These are phyloP conservation scores for Eristalis arbustorum DNA, from an alignment of 2,888 invertebrate genomes.

Conservation along the genomic window DNA sequence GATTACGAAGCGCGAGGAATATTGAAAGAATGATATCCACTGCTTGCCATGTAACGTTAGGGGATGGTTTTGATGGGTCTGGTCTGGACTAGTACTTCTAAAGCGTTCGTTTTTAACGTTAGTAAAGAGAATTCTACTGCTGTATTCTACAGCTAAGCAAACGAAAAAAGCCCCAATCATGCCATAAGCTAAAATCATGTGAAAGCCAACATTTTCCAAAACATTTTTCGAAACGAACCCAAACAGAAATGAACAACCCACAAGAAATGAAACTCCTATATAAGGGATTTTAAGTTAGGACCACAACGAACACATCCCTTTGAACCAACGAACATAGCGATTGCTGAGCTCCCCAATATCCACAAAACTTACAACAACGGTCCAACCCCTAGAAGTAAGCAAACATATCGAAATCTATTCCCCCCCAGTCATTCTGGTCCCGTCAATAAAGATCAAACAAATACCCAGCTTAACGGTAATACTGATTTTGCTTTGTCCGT, in stretches of 20 bases:
- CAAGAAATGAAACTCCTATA: background rate
- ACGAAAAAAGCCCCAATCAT: too few relatives aligned
- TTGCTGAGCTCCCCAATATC: background rate
- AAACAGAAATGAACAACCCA: background rate
- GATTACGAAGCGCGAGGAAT: background rate
- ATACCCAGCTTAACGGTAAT: slow-evolving; percentile 3
- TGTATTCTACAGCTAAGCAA: too few relatives aligned
- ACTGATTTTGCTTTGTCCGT: background rate
- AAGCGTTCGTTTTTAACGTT: too few relatives aligned
- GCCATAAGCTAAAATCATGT: too few relatives aligned
- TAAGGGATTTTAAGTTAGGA: background rate
- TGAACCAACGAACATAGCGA: background rate
- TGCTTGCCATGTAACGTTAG: too few relatives aligned
- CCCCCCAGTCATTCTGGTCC: background rate
- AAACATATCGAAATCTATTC: background rate
- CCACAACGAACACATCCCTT: background rate
- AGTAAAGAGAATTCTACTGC: too few relatives aligned
- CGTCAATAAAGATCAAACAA: slow-evolving; percentile 19
- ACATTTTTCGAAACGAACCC: background rate
- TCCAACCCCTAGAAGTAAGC: background rate
- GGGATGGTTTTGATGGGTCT: too few relatives aligned
- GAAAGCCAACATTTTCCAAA: background rate
- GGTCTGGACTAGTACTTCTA: too few relatives aligned
- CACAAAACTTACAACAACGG: background rate
- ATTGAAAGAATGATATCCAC: too few relatives aligned